Percentiles rank a stretch among this genome's conserved stretches.
Conservation (phyloP, 2,113 vertebrate genomes). For the Pelecanus crispus region DNA sequence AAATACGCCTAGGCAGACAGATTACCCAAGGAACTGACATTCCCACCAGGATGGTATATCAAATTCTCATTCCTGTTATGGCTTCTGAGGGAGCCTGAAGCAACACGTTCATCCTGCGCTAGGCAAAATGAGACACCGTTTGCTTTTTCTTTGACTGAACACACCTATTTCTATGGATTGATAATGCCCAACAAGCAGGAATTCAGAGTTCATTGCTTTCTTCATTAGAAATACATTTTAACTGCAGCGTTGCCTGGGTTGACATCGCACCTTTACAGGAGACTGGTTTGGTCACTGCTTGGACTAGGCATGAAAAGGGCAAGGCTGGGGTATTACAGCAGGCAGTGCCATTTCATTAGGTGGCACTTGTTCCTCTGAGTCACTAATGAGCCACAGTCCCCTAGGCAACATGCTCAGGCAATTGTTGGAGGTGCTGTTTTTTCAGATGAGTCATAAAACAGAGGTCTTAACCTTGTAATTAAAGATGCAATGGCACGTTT, state of each 20-base stretch:
- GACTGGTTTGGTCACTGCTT: not conserved
- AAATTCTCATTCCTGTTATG: not conserved
- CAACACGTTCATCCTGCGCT: not conserved
- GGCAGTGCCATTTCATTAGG: constrained; percentile 20
- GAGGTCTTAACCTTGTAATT: constrained; percentile 65
- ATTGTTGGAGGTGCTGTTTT: constrained; percentile 40
- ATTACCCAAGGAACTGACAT: not conserved
- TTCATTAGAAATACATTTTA: not conserved
- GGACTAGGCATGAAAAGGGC: not conserved
- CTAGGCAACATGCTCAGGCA: constrained; percentile 10
- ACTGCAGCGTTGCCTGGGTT: not conserved
- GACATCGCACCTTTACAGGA: not conserved
- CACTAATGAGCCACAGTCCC: constrained; percentile 28
- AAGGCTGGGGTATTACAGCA: not conserved
- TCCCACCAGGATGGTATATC: not conserved
- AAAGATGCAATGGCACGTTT: constrained; percentile 52
- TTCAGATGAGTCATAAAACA: constrained; percentile 53
- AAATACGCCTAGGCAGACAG: not conserved
- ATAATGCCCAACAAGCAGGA: accelerated
- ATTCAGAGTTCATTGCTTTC: not conserved
- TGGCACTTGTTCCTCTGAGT: constrained; percentile 38
- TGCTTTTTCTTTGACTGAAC: not conserved
- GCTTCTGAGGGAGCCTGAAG: not conserved
- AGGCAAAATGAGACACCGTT: not conserved
- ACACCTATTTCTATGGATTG: not conserved